Conservation (phyloP, 2,797 vertebrate species). For the Bradypodion ventrale region DNA sequence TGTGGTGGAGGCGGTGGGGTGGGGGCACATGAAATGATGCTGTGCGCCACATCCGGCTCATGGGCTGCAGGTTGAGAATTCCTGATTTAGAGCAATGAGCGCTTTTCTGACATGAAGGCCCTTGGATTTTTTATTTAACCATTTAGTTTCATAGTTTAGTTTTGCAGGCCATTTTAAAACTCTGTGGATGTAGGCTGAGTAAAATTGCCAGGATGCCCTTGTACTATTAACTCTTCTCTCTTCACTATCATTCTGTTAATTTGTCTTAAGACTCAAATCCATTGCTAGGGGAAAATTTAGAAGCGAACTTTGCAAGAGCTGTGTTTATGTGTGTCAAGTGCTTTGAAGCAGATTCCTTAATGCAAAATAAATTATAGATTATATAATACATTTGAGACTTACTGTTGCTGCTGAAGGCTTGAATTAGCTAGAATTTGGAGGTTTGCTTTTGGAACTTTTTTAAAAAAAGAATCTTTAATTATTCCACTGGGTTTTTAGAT, state of each 20-base stretch:
- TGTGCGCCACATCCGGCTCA: no score
- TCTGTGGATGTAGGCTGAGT: background rate
- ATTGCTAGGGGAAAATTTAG: slow-evolving; percentile 1
- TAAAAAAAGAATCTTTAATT: slow-evolving; percentile 19
- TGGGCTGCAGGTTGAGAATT: no score
- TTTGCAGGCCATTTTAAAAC: background rate
- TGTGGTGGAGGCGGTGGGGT: no score
- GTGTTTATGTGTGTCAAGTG: background rate
- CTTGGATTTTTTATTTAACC: background rate
- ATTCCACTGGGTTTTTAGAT: no score
- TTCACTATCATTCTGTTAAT: background rate
- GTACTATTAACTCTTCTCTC: background rate
- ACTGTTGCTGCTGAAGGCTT: slow-evolving; percentile 17
- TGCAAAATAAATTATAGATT: background rate
- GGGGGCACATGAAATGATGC: no score
- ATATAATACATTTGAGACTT: slow-evolving; percentile 2
- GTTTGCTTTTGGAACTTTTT: slow-evolving; percentile 18
- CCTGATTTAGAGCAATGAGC: no score
- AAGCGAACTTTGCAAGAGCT: slow-evolving; percentile 7
- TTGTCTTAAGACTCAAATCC: slow-evolving; percentile 15
- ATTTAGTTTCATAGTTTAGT: background rate
- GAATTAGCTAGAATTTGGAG: slow-evolving; percentile 7
- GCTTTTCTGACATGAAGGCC: background rate
- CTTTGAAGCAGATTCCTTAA: background rate
- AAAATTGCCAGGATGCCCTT: background rate